Evolutionary conservation across 2,888 invertebrate genomes (phyloP), one percentile per base, ranked within the genome.

Genomic region (Dynastes maya): DNA sequence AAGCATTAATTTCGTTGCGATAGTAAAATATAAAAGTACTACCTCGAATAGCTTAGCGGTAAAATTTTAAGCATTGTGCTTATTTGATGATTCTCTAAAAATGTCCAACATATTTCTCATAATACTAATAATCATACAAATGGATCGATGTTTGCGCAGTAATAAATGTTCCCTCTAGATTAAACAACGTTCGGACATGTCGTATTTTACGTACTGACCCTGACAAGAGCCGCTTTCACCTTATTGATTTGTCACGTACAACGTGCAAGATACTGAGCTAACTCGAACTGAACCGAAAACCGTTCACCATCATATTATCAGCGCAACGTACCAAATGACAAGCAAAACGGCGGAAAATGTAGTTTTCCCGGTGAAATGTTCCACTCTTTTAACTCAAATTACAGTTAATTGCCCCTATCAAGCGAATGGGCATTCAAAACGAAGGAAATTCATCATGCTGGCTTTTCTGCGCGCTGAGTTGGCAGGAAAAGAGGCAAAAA

Each of bases 201-300:
- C 37, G 37, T 45, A 45, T 45, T 45, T 45, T 58, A 58, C 1
- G 55, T 58, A 58, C 55, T 37, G 37, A 64, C 64, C 64, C 64
- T 64, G 32, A n/a, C 8, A 64, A 29, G 32, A 32, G 32, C 40
- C 64, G 37, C 32, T 37, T 37, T 64, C 64, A 64, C 16, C 37
- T 32, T 64, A 64, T 64, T 37, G 64, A 64, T 64, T 64, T 64
- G 64, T 64, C 37, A 37, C 32, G 40, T 16, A 32, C 6, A 64
- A 40, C n/a, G 64, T 40, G 40, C 16, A 64, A 64, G 64, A 37
- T 37, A 64, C 32, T 64, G 32, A 40, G 64, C 13, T 64, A 40
- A 64, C 64, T 64, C 64, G 64, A 64, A 29, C 55, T 58, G 40
- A 64, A 13, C 64, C n/a, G 40, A 64, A 64, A 9, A 64, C 64